A percentile compares a stretch with the other conserved stretches of the same genome.
phyloP scores from a whole-genome alignment of 2,113 vertebrate species.

The Archilochus colubris region DNA sequence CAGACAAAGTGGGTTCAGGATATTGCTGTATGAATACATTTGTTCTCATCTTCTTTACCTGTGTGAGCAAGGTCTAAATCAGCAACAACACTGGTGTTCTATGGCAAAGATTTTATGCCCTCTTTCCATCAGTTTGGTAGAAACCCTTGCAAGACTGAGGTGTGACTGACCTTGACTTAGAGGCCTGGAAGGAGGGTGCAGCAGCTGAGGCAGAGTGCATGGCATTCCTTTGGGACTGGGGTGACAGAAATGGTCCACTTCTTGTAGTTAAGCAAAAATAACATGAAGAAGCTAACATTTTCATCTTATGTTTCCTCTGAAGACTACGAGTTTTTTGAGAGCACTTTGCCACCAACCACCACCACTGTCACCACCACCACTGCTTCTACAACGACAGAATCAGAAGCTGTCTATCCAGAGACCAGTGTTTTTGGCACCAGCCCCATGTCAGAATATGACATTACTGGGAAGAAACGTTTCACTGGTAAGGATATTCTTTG shows the following conservation, averaged over 20 bases:
- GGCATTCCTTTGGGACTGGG: neutral
- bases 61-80: neutral
- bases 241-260: neutral
- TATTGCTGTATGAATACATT: neutral
- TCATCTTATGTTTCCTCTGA: conserved; percentile 19
- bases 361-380: conserved; percentile 38
- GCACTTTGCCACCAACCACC: conserved; percentile 73
- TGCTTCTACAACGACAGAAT: neutral
- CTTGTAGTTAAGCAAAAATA: neutral
- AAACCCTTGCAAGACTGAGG: neutral
- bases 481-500: conserved; percentile 80
- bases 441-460: conserved; percentile 86
- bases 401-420: conserved; percentile 27
- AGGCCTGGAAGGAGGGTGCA: accelerated
- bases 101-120: neutral
- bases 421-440: conserved; percentile 73
- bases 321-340: conserved; percentile 79
- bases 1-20: neutral
- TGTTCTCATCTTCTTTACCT: neutral
- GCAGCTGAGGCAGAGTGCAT: neutral
- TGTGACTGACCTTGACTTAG: accelerated
- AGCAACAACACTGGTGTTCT: neutral
- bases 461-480: conserved; percentile 90
- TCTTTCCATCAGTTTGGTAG: neutral
- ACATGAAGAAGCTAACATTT: neutral